phyloP scores from a whole-genome alignment of 1,140 invertebrate species.

The Ostrea denselamellosa region DNA sequence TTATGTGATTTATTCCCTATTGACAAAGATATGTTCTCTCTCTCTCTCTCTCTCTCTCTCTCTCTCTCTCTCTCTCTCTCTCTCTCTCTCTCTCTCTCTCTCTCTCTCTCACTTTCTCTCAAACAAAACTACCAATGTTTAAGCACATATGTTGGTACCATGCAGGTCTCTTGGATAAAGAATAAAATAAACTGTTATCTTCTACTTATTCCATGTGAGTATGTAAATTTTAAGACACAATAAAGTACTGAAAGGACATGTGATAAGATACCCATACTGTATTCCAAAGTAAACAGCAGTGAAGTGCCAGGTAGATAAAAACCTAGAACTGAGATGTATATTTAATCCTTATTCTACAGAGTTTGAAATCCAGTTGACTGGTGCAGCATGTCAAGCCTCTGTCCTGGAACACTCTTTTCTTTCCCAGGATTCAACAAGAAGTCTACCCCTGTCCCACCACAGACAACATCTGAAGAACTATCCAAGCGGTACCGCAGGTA shows the following conservation, averaged over 20 bases:
- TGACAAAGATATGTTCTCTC: no score
- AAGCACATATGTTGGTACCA: neutral
- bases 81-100: no score
- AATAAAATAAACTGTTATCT: conserved; percentile 29
- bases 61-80: no score
- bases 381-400: conserved; percentile 63
- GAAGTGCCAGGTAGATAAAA: neutral
- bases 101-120: no score
- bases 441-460: conserved; percentile 60
- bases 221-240: conserved; percentile 24
- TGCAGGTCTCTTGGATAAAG: neutral
- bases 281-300: neutral
- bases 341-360: neutral
- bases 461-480: conserved; percentile 57
- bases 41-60: no score
- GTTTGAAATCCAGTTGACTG: conserved; percentile 1
- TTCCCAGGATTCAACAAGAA: conserved; percentile 63
- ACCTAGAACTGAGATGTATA: neutral
- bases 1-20: no score
- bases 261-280: neutral
- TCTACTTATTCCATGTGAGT: neutral
- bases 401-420: conserved; percentile 64
- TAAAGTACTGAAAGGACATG: conserved; percentile 4
- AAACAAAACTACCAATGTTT: no score
- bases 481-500: conserved; percentile 59